Conservation (phyloP, 2,113 vertebrate species). For the Rhizomys pruinosus region DNA sequence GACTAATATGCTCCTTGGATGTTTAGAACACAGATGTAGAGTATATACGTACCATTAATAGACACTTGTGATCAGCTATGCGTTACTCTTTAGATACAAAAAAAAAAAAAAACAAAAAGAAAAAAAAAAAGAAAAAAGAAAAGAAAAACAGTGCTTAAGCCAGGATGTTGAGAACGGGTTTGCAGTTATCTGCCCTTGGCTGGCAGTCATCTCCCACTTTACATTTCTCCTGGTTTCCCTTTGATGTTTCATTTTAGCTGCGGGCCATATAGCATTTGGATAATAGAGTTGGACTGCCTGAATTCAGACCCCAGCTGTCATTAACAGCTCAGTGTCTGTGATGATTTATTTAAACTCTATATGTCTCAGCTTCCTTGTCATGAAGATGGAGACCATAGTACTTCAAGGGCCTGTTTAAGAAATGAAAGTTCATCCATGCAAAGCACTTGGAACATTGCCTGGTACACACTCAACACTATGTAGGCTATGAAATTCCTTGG, state of each 20-base stretch:
- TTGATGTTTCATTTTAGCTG: conserved; percentile 6
- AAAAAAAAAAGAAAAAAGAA: too few relatives aligned
- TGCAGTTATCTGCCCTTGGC: background rate
- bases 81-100: background rate
- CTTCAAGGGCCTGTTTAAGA: background rate
- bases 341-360: background rate
- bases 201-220: background rate
- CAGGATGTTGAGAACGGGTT: background rate
- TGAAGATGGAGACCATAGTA: background rate
- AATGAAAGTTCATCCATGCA: background rate
- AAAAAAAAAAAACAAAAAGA: too few relatives aligned
- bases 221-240: background rate
- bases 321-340: background rate
- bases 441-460: background rate
- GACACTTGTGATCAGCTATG: background rate
- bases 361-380: background rate
- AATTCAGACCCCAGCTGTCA: background rate
- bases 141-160: too few relatives aligned
- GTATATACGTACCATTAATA: background rate
- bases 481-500: too few relatives aligned
- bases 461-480: background rate
- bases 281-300: background rate
- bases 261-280: background rate
- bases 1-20: background rate
- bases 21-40: background rate